These are phyloP conservation scores for Tridacna gigas DNA, from an alignment of 2,888 invertebrate genomes.

Conservation along the genomic window DNA sequence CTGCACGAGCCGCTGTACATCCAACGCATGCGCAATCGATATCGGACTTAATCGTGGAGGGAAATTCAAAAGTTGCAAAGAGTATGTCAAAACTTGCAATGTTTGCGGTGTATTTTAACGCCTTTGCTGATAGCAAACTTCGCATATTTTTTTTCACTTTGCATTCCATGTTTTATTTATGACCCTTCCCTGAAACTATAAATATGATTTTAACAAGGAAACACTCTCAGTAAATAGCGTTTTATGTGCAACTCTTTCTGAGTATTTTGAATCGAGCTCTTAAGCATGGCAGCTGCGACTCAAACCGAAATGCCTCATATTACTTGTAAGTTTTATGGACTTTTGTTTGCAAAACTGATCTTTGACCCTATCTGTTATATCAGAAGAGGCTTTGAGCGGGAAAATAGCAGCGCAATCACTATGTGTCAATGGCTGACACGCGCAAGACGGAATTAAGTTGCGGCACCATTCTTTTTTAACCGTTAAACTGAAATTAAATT, in stretches of 20 bases:
- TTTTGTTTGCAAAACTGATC: slow-evolving; percentile 55
- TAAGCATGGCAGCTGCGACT: slow-evolving; percentile 59
- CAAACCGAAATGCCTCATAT: slow-evolving; percentile 30
- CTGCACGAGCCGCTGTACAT: background rate
- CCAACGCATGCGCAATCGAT: slow-evolving; percentile 41
- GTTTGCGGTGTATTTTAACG: background rate
- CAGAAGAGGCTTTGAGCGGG: slow-evolving; percentile 51
- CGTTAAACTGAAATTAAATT: slow-evolving; percentile 68
- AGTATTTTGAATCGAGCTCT: slow-evolving; percentile 19
- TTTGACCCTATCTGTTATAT: slow-evolving; percentile 52
- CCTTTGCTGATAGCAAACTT: slow-evolving; percentile 9
- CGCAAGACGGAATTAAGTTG: slow-evolving; percentile 47
- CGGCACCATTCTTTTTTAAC: slow-evolving; percentile 50
- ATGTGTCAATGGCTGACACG: slow-evolving; percentile 51
- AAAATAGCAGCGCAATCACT: slow-evolving; percentile 50
- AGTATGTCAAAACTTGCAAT: background rate
- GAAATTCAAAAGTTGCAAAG: slow-evolving; percentile 60
- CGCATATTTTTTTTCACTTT: slow-evolving; percentile 21
- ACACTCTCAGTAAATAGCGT: slow-evolving; percentile 14
- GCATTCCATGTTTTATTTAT: slow-evolving; percentile 56
- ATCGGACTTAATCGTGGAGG: slow-evolving; percentile 44
- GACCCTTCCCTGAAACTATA: slow-evolving; percentile 37
- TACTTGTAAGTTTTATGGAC: slow-evolving; percentile 61
- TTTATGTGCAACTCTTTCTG: slow-evolving; percentile 37
- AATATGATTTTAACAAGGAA: slow-evolving; percentile 53